phyloP scores from a whole-genome alignment of 2,113 vertebrate genomes.

The Ophiodon elongatus region DNA sequence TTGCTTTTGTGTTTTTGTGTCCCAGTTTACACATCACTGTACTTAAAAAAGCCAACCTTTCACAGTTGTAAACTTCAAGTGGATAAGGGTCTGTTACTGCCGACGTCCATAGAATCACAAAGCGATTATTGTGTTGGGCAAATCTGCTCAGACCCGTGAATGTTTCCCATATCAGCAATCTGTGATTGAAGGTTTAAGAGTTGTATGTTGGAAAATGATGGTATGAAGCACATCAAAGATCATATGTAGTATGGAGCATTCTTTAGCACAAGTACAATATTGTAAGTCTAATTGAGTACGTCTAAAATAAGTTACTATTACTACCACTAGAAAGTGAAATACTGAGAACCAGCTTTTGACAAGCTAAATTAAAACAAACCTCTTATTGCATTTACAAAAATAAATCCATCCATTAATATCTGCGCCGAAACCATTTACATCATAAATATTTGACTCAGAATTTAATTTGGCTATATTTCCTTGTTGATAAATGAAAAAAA shows the following conservation, averaged over 20 bases:
- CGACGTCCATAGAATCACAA: neutral
- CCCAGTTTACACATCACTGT: neutral
- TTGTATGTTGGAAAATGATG: neutral
- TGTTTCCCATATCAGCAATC: neutral
- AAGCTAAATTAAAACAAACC: constrained; percentile 30
- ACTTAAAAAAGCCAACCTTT: neutral
- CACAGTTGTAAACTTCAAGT: neutral
- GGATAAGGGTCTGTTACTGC: neutral
- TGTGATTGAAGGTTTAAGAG: neutral
- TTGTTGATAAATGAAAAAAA: constrained; percentile 5
- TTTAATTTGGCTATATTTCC: constrained; percentile 24
- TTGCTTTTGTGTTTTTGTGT: constrained; percentile 20
- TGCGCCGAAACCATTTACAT: constrained; percentile 7
- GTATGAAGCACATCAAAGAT: neutral
- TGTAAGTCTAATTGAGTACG: neutral
- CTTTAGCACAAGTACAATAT: neutral
- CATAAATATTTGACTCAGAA: constrained; percentile 6
- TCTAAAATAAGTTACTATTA: neutral
- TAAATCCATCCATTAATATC: constrained; percentile 4
- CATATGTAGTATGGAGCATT: neutral
- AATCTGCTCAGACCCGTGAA: neutral
- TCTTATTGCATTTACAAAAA: constrained; percentile 8
- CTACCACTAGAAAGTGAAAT: neutral
- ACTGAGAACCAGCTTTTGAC: constrained; percentile 3
- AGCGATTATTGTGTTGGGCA: neutral